Evolutionary conservation across 2,888 invertebrate genomes (phyloP), one percentile per base, ranked within the genome.

Genomic region (Marronus borbonicus): DNA sequence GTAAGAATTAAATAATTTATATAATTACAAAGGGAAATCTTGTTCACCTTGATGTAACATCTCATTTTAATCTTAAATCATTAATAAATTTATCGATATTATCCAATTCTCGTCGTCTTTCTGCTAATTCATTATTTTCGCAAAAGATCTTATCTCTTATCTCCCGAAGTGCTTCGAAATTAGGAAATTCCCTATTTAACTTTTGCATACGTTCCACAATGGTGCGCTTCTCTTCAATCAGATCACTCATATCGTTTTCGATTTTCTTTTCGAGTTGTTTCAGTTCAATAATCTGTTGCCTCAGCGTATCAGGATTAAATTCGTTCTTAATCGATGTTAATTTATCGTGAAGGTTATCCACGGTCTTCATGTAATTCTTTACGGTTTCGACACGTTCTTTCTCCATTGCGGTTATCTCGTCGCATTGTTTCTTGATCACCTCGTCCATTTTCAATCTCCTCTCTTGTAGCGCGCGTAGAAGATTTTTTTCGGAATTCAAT

Each of bases 1-100:
- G 2, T 12, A 44, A 44, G 31, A 36, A 36, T 5, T 36, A 36
- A 36, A 36, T 36, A 36, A 36, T 36, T 36, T 36, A 36, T 36
- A 36, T 44, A 8, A 8, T 1, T 2, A 44, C 8, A 7, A 44
- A 44, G 8, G 5, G 2, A 44, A 5, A 39, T 39, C 7, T n/a
- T 14, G 0, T 55, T 17, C 17, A 55, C 55, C n/a, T 55, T 55
- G 55, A 55, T n/a, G 8, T 5, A 17, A 12, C 52, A 14, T 52
- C n/a, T 55, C 2, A 20, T 60, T 72, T 72, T 44, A 39, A 31
- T 72, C 60, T 60, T 20, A 72, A 60, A 72, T 72, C 60, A 24
- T 60, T 72, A 17, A 72, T 72, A 28, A 72, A 60, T 14, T 52
- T 72, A 39, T 58, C 60, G 2, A 72, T 12, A 14, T 72, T 72